phyloP scores from a whole-genome alignment of 1,140 invertebrate species.

The Geopemphigus sp. region DNA sequence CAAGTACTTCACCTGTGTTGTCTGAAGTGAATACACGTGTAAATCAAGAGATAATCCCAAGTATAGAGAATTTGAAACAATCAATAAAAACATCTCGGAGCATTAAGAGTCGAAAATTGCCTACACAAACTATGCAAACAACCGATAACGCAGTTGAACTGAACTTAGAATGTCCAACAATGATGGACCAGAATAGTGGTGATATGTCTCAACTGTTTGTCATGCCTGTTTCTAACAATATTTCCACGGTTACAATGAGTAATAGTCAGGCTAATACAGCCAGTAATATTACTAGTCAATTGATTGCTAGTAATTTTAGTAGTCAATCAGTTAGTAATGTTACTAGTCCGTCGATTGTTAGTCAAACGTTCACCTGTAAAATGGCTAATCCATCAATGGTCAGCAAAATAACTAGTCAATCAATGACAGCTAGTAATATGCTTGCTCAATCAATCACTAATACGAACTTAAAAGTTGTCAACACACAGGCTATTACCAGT shows the following conservation, averaged over 20 bases:
- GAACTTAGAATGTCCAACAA: slow-evolving; percentile 1
- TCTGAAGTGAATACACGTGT: background rate
- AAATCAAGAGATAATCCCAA: background rate
- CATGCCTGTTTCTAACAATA: slow-evolving; percentile 7
- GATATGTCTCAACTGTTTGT: slow-evolving; percentile 3
- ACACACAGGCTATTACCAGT: background rate
- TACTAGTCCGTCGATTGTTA: background rate
- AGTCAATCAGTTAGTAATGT: slow-evolving; percentile 2
- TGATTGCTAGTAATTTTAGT: background rate
- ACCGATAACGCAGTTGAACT: slow-evolving; percentile 35
- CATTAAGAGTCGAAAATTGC: slow-evolving; percentile 8
- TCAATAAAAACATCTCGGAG: background rate
- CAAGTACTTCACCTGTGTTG: slow-evolving; percentile 30
- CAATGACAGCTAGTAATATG: background rate
- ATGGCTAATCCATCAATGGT: background rate
- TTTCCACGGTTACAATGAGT: background rate
- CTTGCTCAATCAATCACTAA: background rate
- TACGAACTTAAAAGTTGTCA: background rate
- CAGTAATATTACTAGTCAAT: background rate
- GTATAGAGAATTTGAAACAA: background rate
- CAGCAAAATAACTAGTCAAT: background rate
- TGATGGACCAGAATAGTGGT: background rate
- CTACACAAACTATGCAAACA: slow-evolving; percentile 24
- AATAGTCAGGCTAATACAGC: background rate
- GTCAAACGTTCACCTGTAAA: background rate